Conservation (phyloP, 2,888 invertebrate species). For the Cheilosia soror region DNA sequence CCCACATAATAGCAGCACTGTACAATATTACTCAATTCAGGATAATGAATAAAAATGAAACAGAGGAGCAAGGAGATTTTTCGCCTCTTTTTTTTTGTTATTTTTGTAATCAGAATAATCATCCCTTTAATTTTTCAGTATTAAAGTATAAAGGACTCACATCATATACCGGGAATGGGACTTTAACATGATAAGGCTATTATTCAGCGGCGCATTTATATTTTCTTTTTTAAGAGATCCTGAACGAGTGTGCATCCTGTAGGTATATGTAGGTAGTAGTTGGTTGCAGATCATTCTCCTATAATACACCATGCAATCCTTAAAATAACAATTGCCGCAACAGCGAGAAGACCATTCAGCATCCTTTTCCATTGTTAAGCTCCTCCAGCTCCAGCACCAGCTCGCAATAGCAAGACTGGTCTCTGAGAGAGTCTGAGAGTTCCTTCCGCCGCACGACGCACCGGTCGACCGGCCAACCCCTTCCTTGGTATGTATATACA, state of each 20-base stretch:
- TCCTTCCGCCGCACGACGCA: constrained; percentile 18
- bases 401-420: constrained; percentile 18
- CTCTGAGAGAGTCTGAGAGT: constrained; percentile 25
- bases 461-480: background rate
- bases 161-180: constrained; percentile 22
- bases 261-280: too few species aligned
- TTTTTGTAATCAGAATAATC: constrained; percentile 56
- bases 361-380: constrained; percentile 48
- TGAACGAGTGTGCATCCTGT: background rate
- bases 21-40: constrained; percentile 65
- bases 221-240: background rate
- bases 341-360: constrained; percentile 7
- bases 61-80: background rate
- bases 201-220: constrained; percentile 35
- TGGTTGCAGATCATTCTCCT: constrained; percentile 30
- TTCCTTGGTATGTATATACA: too few species aligned
- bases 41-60: constrained; percentile 60
- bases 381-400: background rate
- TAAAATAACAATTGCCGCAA: constrained; percentile 13
- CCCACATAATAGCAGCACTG: constrained; percentile 61
- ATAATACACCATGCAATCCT: constrained; percentile 15
- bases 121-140: constrained; percentile 56
- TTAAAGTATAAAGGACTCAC: constrained; percentile 36
- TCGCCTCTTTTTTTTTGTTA: background rate
- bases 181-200: constrained; percentile 49